Percentiles rank a stretch among this genome's conserved stretches.
Conservation (phyloP, 2,888 invertebrate species). For the Xiphydria camelus region DNA sequence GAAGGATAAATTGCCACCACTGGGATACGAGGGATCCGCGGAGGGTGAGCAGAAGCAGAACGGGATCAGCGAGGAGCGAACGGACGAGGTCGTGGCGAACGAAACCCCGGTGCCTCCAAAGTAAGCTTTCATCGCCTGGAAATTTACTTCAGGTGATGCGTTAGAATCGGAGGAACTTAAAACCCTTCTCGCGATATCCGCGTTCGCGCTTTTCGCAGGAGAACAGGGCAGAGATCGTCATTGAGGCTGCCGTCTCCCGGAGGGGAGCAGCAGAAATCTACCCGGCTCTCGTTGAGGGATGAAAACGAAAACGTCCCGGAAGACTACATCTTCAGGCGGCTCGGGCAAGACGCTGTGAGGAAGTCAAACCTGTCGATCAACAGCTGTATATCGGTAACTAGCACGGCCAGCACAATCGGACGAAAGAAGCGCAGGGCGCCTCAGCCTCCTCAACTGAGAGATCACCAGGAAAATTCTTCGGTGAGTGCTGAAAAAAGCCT, state of each 20-base stretch:
- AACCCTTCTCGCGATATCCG: too few relatives aligned
- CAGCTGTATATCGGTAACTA: conserved; percentile 45
- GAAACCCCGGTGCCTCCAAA: conserved; percentile 45
- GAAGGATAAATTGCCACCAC: conserved; percentile 41
- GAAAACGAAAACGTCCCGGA: conserved; percentile 48
- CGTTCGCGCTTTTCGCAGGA: conserved; percentile 25
- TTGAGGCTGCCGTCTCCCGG: conserved; percentile 39
- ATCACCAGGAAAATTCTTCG: conserved; percentile 33
- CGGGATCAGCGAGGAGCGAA: conserved; percentile 17
- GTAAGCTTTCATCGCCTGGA: conserved; percentile 18
- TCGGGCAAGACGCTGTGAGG: conserved; percentile 43
- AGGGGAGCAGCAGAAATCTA: too few relatives aligned
- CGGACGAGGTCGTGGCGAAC: background rate
- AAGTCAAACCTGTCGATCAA: conserved; percentile 52
- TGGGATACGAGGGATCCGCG: conserved; percentile 41
- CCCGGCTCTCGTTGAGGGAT: conserved; percentile 34
- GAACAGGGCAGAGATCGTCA: conserved; percentile 43
- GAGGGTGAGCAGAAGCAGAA: too few relatives aligned
- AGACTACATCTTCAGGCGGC: conserved; percentile 47
- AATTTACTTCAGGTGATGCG: too few relatives aligned
- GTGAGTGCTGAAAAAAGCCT: too few relatives aligned
- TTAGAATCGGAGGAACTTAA: too few relatives aligned
- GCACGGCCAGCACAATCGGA: conserved; percentile 61
- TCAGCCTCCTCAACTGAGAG: conserved; percentile 58
- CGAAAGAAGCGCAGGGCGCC: conserved; percentile 71